phyloP scores from a whole-genome alignment of 2,888 invertebrate genomes.

The Drosophila borealis region DNA sequence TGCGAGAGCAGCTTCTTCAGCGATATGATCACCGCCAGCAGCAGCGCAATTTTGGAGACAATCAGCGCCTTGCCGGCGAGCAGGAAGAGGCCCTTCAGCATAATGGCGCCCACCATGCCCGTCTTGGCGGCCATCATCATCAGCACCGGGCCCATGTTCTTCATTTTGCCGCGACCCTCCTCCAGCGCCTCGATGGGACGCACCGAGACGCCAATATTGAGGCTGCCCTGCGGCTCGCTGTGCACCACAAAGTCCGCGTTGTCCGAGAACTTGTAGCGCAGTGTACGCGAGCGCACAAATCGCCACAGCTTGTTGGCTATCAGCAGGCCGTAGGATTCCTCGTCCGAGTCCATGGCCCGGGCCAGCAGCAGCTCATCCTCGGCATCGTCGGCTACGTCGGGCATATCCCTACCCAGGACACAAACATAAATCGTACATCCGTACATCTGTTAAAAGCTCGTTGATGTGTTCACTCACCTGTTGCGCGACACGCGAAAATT shows the following conservation, averaged over 20 bases:
- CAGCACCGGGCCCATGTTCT: conserved; percentile 89
- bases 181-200: conserved; percentile 87
- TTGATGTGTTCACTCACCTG: conserved; percentile 84
- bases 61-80: conserved; percentile 94
- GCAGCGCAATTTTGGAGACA: conserved; percentile 93
- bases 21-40: conserved; percentile 92
- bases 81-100: conserved; percentile 92
- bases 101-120: conserved; percentile 91
- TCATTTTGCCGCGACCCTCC: conserved; percentile 90
- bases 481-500: conserved; percentile 92
- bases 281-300: conserved; percentile 90
- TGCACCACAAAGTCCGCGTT: conserved; percentile 92
- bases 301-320: conserved; percentile 91
- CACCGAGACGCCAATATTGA: conserved; percentile 88
- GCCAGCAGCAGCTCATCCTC: conserved; percentile 87
- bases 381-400: conserved; percentile 85
- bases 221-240: conserved; percentile 88
- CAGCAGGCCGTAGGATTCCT: conserved; percentile 88
- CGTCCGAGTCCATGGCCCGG: conserved; percentile 85
- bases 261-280: conserved; percentile 91
- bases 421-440: neutral
- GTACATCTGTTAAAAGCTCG: neutral
- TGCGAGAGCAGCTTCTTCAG: conserved; percentile 91
- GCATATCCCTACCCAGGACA: conserved; percentile 68
- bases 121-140: conserved; percentile 92